Conservation (phyloP, 2,797 vertebrate genomes). For the Tarsius wallacei region DNA sequence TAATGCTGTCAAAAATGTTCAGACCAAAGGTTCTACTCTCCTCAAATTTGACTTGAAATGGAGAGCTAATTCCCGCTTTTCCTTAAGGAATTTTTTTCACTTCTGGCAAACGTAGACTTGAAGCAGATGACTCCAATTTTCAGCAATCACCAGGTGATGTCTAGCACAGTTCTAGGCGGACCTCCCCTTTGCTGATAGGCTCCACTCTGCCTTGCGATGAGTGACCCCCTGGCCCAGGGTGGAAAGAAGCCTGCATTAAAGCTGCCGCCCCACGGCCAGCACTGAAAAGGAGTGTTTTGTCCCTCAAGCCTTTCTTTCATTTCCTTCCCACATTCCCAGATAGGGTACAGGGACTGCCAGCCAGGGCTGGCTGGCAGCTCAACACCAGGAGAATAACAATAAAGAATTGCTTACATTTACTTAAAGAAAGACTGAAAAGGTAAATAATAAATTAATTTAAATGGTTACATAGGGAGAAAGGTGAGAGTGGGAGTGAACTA, state of each 20-base stretch:
- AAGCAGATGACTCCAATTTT: neutral
- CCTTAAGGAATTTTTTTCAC: neutral
- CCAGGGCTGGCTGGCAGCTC: too few species aligned
- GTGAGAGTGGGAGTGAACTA: accelerated
- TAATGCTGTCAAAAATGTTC: neutral
- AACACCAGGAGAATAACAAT: too few species aligned
- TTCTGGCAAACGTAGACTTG: neutral
- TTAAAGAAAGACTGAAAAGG: neutral
- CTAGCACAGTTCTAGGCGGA: neutral
- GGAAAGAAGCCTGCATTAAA: neutral
- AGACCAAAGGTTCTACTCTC: neutral
- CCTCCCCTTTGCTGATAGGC: neutral
- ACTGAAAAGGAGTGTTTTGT: neutral
- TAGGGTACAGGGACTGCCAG: neutral
- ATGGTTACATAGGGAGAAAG: neutral
- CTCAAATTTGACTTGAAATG: neutral
- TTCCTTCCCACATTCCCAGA: slow-evolving; percentile 11
- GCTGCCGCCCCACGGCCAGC: neutral
- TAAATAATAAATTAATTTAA: neutral
- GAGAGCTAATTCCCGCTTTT: neutral
- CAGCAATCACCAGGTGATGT: neutral
- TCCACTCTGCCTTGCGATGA: accelerated
- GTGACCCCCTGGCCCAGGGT: accelerated
- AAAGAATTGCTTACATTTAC: too few species aligned
- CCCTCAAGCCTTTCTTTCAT: neutral